Evolutionary conservation across 2,888 invertebrate species (phyloP).

Genomic region (Furcula furcula): DNA sequence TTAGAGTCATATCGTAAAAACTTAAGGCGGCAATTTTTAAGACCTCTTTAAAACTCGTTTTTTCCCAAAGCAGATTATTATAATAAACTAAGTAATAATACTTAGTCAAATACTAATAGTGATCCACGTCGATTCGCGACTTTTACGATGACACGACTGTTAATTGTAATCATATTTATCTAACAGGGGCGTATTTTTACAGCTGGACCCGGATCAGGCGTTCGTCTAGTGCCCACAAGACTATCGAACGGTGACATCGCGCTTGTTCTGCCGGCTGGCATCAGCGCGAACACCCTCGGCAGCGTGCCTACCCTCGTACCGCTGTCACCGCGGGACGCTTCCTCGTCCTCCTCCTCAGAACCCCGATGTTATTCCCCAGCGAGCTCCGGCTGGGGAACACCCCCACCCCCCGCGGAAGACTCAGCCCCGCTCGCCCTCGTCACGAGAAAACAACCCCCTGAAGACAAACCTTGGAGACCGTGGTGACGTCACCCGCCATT

Average conservation of each 20-base stretch:
- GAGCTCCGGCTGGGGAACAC: slow-evolving; percentile 74
- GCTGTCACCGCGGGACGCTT: slow-evolving; percentile 87
- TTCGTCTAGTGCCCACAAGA: slow-evolving; percentile 90
- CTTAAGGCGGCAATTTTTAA: too few relatives aligned
- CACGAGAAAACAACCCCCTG: slow-evolving; percentile 83
- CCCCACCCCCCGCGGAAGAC: slow-evolving; percentile 63
- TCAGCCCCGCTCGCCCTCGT: slow-evolving; percentile 86
- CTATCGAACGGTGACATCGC: slow-evolving; percentile 92
- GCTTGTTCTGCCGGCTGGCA: slow-evolving; percentile 87
- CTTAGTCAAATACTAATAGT: too few relatives aligned
- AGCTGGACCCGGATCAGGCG: slow-evolving; percentile 86
- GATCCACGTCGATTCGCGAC: too few relatives aligned
- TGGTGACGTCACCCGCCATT: slow-evolving; percentile 81
- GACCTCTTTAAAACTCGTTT: too few relatives aligned
- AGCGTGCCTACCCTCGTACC: slow-evolving; percentile 87
- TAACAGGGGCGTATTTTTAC: slow-evolving; percentile 34
- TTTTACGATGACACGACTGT: too few relatives aligned
- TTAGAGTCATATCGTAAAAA: too few relatives aligned
- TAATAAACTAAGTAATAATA: too few relatives aligned
- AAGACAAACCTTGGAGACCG: slow-evolving; percentile 91
- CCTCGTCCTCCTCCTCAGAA: slow-evolving; percentile 85
- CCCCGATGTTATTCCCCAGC: slow-evolving; percentile 83
- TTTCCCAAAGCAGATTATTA: too few relatives aligned
- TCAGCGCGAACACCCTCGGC: slow-evolving; percentile 72
- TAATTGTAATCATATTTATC: too few relatives aligned